These are phyloP conservation scores for Biston stratarius DNA, from an alignment of 2,888 invertebrate genomes.

Conservation along the genomic window DNA sequence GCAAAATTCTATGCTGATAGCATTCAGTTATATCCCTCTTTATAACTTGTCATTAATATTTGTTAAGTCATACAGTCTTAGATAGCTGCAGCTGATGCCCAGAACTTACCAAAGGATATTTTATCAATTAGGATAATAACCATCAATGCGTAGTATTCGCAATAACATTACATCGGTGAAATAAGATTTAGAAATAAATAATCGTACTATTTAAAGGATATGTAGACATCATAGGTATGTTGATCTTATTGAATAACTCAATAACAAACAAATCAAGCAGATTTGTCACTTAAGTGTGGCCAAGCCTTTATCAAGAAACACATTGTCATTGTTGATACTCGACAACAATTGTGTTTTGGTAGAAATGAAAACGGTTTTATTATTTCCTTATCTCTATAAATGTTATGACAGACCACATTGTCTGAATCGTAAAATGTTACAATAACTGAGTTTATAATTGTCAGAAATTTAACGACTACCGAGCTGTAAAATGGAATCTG, in stretches of 20 bases:
- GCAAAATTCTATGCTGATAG: too few species aligned
- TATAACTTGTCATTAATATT: too few species aligned
- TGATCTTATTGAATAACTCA: not conserved
- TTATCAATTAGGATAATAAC: too few species aligned
- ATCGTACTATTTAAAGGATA: too few species aligned
- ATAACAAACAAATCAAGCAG: not conserved
- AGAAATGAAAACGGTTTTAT: slow-evolving; percentile 31
- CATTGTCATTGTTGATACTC: slow-evolving; percentile 25
- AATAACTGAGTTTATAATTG: slow-evolving; percentile 20
- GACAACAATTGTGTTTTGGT: slow-evolving; percentile 17
- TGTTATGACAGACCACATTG: slow-evolving; percentile 29
- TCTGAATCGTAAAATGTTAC: slow-evolving; percentile 20
- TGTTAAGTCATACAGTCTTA: too few species aligned
- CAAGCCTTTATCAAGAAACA: slow-evolving; percentile 9
- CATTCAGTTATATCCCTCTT: too few species aligned
- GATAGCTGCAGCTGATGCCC: too few species aligned
- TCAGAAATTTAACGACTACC: slow-evolving; percentile 7
- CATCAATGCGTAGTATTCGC: too few species aligned
- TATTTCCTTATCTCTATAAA: slow-evolving; percentile 32
- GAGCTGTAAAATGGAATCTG: slow-evolving; percentile 8
- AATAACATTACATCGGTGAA: too few species aligned
- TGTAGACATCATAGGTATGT: not conserved
- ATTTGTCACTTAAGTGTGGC: not conserved
- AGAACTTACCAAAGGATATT: too few species aligned
- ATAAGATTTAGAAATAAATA: too few species aligned